Evolutionary conservation across 2,888 invertebrate genomes (phyloP).

Genomic region (Cryptophagus acutangulus): DNA sequence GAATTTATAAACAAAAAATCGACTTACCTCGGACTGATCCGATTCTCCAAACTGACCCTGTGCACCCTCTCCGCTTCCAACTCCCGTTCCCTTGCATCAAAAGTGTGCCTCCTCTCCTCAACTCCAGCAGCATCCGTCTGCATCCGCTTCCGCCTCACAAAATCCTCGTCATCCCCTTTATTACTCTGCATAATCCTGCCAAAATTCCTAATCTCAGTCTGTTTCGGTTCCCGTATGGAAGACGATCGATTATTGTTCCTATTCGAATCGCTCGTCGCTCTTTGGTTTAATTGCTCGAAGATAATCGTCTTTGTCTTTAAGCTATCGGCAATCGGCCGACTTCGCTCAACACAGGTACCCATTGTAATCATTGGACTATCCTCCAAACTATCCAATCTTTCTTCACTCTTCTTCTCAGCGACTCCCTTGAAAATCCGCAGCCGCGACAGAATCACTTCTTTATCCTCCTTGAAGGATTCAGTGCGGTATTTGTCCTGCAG

Average conservation of each 20-base stretch:
- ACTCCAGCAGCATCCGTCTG: slow-evolving; percentile 29
- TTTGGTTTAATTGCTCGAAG: slow-evolving; percentile 35
- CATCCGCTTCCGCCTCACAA: slow-evolving; percentile 29
- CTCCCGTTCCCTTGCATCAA: slow-evolving; percentile 38
- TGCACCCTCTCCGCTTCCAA: slow-evolving; percentile 37
- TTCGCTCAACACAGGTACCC: slow-evolving; percentile 1
- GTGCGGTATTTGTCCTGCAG: slow-evolving; percentile 79
- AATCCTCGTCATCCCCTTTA: slow-evolving; percentile 24
- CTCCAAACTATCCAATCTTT: slow-evolving; percentile 19
- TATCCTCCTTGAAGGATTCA: slow-evolving; percentile 67
- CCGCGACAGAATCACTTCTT: slow-evolving; percentile 50
- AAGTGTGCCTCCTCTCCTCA: slow-evolving; percentile 40
- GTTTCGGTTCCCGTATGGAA: slow-evolving; percentile 10
- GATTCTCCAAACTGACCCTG: slow-evolving; percentile 42
- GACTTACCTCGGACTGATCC: slow-evolving; percentile 44
- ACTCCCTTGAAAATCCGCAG: slow-evolving; percentile 45
- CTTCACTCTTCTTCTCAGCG: slow-evolving; percentile 25
- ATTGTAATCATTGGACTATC: slow-evolving; percentile 9
- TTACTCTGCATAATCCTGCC: slow-evolving; percentile 20
- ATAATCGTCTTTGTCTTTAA: slow-evolving; percentile 38
- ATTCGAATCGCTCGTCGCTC: slow-evolving; percentile 15
- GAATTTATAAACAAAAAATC: slow-evolving; percentile 2
- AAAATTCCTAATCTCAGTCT: slow-evolving; percentile 19
- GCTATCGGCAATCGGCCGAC: slow-evolving; percentile 23
- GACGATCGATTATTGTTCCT: slow-evolving; percentile 20